These are phyloP conservation scores for Ennomos quercinarius DNA, from an alignment of 2,888 invertebrate genomes.

Conservation along the genomic window DNA sequence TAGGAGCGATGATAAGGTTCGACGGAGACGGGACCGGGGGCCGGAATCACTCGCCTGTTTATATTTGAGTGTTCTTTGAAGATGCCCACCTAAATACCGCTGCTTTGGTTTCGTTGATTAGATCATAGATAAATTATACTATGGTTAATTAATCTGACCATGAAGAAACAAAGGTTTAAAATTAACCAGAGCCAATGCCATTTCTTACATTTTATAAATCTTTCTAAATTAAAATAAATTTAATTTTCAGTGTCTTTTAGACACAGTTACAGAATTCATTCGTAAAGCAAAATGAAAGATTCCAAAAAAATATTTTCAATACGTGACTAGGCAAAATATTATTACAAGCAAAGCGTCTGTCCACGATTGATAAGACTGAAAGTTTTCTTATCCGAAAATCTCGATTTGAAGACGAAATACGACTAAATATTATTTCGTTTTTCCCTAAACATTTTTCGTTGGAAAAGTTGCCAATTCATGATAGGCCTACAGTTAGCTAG, in stretches of 20 bases:
- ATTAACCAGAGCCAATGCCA: no score
- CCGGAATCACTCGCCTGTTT: constrained; percentile 9
- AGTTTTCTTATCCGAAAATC: constrained; percentile 43
- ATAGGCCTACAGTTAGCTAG: constrained; percentile 71
- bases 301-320: no score
- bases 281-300: no score
- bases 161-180: no score
- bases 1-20: constrained; percentile 54
- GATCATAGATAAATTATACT: no score
- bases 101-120: no score
- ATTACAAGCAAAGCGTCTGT: constrained; percentile 1
- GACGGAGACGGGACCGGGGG: constrained; percentile 50
- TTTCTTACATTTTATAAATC: no score
- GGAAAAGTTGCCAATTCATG: constrained; percentile 75
- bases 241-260: no score
- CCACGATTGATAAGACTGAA: constrained; percentile 32
- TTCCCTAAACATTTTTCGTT: constrained; percentile 55
- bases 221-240: no score
- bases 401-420: constrained; percentile 50
- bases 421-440: constrained; percentile 51
- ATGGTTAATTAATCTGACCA: no score
- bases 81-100: constrained; percentile 2
- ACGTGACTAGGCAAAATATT: background rate
- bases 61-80: constrained; percentile 14
- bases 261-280: no score